Conservation (phyloP, 2,888 invertebrate species). For the Trimorus sp. region DNA sequence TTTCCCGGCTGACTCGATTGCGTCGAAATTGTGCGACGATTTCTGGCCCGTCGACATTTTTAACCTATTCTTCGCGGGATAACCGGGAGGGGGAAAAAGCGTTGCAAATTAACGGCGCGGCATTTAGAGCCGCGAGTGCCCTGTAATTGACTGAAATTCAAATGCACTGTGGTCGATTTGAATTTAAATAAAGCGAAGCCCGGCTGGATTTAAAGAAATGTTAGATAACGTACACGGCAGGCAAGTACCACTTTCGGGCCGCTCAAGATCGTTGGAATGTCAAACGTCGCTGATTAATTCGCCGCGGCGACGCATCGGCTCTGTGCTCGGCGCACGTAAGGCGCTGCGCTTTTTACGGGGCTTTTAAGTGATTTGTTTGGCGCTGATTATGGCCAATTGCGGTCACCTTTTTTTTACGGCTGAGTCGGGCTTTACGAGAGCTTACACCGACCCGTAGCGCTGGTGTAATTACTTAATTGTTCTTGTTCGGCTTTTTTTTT, state of each 20-base stretch:
- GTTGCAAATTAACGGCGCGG: slow-evolving; percentile 26
- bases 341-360: too few species aligned
- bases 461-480: too few species aligned
- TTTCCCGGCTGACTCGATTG: slow-evolving; percentile 17
- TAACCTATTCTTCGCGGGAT: too few species aligned
- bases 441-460: too few species aligned
- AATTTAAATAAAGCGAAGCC: slow-evolving; percentile 51
- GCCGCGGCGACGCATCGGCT: too few species aligned
- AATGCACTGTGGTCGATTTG: slow-evolving; percentile 43
- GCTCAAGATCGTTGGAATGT: slow-evolving; percentile 27
- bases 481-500: too few species aligned
- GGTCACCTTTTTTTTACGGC: too few species aligned
- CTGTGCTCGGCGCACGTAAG: too few species aligned
- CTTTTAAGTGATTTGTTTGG: too few species aligned
- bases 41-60: slow-evolving; percentile 4
- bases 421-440: too few species aligned
- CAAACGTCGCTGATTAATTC: slow-evolving; percentile 32
- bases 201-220: slow-evolving; percentile 44
- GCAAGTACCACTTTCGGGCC: slow-evolving; percentile 30
- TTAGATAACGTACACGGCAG: slow-evolving; percentile 44
- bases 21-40: slow-evolving; percentile 11
- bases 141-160: slow-evolving; percentile 55
- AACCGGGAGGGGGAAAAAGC: background rate
- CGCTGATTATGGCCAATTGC: too few species aligned
- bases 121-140: slow-evolving; percentile 24